Conservation (phyloP, 2,888 invertebrate species). For the Patella depressa region DNA sequence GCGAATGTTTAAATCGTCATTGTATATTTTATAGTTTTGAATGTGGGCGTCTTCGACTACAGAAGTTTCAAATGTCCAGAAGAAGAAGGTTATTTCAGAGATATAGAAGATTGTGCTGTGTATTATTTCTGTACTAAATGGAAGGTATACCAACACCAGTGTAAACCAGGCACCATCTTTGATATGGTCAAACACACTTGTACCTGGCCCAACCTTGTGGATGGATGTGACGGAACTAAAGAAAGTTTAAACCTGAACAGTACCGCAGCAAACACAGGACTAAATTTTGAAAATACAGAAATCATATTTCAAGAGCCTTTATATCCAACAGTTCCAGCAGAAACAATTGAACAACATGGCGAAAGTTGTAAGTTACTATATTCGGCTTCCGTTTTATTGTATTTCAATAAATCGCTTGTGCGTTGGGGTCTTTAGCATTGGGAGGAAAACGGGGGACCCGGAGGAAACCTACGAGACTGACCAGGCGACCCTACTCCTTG, state of each 20-base stretch:
- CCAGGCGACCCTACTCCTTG: no score
- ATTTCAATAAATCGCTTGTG: no score
- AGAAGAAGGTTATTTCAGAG: conserved; percentile 27
- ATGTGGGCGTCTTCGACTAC: neutral
- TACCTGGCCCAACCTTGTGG: conserved; percentile 22
- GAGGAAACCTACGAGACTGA: no score
- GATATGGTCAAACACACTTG: conserved; percentile 5
- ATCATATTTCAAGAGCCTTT: conserved; percentile 1
- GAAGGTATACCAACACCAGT: conserved; percentile 16
- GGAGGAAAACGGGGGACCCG: no score
- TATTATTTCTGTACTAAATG: conserved; percentile 28
- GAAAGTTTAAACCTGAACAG: neutral
- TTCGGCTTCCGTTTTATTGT: no score
- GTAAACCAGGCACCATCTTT: conserved; percentile 20
- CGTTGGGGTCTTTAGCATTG: no score
- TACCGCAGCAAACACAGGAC: neutral
- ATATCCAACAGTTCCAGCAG: neutral
- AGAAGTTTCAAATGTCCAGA: conserved; percentile 23
- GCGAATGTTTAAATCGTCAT: no score
- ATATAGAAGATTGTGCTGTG: conserved; percentile 24
- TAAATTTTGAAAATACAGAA: neutral
- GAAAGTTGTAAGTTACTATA: no score
- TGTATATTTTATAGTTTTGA: neutral
- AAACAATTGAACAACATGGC: no score
- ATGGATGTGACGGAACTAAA: conserved; percentile 8